phyloP scores from a whole-genome alignment of 2,797 vertebrate genomes.

The Podarcis siculus region DNA sequence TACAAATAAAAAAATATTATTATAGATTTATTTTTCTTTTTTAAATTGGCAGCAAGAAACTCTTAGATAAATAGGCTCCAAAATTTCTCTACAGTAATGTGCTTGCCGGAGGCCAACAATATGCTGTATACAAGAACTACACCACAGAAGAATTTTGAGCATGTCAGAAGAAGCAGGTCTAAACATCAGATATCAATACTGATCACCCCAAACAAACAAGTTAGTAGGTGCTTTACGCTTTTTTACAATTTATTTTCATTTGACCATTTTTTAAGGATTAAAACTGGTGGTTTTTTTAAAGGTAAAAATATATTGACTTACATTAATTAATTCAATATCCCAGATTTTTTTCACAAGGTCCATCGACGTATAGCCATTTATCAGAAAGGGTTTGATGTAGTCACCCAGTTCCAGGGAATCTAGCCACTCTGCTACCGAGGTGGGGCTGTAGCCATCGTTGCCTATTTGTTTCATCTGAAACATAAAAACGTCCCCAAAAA shows the following conservation, averaged over 20 bases:
- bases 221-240: constrained; percentile 5
- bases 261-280: background rate
- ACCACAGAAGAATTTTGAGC: background rate
- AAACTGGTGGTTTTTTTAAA: constrained; percentile 38
- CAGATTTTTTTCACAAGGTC: constrained; percentile 99
- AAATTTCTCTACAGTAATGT: background rate
- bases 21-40: background rate
- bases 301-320: constrained; percentile 80
- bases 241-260: background rate
- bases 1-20: no score
- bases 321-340: constrained; percentile 98
- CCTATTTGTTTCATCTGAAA: constrained; percentile 92
- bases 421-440: constrained; percentile 96
- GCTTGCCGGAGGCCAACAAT: constrained; percentile 10
- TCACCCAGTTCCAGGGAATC: constrained; percentile 96
- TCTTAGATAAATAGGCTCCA: constrained; percentile 4
- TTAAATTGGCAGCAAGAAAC: background rate
- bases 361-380: constrained; percentile 98
- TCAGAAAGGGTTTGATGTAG: constrained; percentile 97
- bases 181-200: constrained; percentile 19
- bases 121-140: background rate
- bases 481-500: constrained; percentile 39
- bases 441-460: constrained; percentile 94
- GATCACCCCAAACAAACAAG: constrained; percentile 11
- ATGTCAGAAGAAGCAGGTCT: constrained; percentile 3